Evolutionary conservation across 2,888 invertebrate genomes (phyloP).

Genomic region (Caenorhabditis japonica): DNA sequence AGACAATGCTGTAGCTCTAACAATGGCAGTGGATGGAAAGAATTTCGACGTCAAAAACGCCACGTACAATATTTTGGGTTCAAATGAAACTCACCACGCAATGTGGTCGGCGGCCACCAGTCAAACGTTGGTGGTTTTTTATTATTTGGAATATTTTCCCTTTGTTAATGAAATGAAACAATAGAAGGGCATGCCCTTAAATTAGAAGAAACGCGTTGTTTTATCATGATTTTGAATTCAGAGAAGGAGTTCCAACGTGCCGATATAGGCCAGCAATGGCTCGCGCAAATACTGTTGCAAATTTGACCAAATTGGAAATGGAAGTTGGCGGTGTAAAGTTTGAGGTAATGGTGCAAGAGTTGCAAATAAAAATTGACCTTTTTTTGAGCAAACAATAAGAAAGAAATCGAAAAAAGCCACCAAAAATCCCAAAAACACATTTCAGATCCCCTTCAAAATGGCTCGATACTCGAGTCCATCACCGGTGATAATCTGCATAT

Average conservation of each 20-base stretch:
- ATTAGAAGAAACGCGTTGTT: no score
- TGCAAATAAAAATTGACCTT: not conserved
- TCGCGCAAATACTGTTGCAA: slow-evolving; percentile 7
- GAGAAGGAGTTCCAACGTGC: slow-evolving; percentile 28
- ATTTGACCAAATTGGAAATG: slow-evolving; percentile 18
- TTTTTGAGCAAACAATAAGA: not conserved
- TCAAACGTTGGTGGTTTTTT: no score
- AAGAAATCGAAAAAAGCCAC: not conserved
- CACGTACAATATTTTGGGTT: no score
- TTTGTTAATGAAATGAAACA: no score
- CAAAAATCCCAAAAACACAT: not conserved
- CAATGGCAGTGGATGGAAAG: no score
- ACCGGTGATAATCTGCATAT: slow-evolving; percentile 55
- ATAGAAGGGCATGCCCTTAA: no score
- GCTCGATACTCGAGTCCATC: slow-evolving; percentile 14
- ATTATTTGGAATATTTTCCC: no score
- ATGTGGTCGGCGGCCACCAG: no score
- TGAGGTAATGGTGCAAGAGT: slow-evolving; percentile 17
- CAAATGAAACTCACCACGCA: no score
- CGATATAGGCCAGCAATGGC: slow-evolving; percentile 29
- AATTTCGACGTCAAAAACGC: no score
- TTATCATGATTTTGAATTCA: no score
- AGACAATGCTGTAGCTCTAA: no score
- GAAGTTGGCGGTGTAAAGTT: slow-evolving; percentile 18
- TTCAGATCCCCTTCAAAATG: slow-evolving; percentile 51